Evolutionary conservation across 2,797 vertebrate species (phyloP).

Genomic region (Fringilla coelebs): DNA sequence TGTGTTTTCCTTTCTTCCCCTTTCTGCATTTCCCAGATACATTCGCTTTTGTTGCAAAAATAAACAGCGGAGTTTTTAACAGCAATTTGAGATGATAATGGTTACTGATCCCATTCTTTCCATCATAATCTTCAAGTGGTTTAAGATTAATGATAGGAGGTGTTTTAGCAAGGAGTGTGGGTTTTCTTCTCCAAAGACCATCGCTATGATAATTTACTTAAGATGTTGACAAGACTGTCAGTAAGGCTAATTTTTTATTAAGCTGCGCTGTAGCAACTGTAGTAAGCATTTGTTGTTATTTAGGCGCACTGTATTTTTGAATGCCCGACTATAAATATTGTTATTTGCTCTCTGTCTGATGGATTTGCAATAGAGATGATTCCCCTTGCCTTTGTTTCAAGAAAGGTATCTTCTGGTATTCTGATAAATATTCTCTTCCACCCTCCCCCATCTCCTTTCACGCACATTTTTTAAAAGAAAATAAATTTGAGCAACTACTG

Average conservation of each 20-base stretch:
- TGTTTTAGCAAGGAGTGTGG: conserved; percentile 65
- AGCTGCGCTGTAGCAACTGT: conserved; percentile 15
- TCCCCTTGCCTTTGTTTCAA: conserved; percentile 49
- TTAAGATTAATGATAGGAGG: conserved; percentile 85
- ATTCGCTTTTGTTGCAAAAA: conserved; percentile 80
- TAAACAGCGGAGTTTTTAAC: conserved; percentile 78
- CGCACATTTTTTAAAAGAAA: conserved; percentile 25
- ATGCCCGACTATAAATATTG: conserved; percentile 24
- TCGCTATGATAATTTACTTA: conserved; percentile 74
- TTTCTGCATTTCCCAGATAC: conserved; percentile 23
- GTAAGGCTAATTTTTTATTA: conserved; percentile 65
- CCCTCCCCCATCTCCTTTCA: not conserved
- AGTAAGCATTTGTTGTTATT: conserved; percentile 50
- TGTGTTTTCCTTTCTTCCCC: conserved; percentile 43
- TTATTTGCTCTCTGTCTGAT: conserved; percentile 28
- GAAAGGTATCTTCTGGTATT: conserved; percentile 29
- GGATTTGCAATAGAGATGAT: conserved; percentile 18
- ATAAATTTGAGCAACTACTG: not conserved
- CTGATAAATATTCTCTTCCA: conserved; percentile 8
- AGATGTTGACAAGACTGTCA: conserved; percentile 73
- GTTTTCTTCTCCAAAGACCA: conserved; percentile 76
- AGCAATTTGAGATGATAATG: conserved; percentile 85
- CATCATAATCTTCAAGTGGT: conserved; percentile 89
- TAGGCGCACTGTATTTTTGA: conserved; percentile 6
- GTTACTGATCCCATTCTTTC: conserved; percentile 84